Percentiles rank a stretch among this genome's conserved stretches.
Conservation (phyloP, 2,888 invertebrate genomes). For the Habroteleia sp. region DNA sequence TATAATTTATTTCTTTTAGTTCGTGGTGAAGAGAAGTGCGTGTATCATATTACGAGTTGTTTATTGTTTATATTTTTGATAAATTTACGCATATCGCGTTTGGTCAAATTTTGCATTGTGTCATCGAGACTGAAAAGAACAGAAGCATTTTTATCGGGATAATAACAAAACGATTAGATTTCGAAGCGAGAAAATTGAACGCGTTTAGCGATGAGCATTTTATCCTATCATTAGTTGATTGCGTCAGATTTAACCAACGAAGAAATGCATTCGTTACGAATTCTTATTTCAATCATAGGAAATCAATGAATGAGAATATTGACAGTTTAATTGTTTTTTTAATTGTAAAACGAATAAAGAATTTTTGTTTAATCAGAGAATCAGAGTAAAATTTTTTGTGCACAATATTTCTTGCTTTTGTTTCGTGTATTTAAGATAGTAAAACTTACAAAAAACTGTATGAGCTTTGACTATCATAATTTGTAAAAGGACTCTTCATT, state of each 20-base stretch:
- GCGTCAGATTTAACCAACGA: constrained; percentile 31
- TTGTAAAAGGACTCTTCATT: constrained; percentile 18
- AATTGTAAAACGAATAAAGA: not conserved
- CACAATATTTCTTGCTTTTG: too few species aligned
- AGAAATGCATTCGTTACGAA: constrained; percentile 14
- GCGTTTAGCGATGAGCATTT: constrained; percentile 25
- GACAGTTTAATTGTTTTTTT: constrained; percentile 19
- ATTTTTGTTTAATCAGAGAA: too few species aligned
- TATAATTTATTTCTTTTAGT: constrained; percentile 32
- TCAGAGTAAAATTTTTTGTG: too few species aligned
- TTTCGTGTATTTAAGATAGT: too few species aligned
- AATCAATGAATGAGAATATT: constrained; percentile 20
- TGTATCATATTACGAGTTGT: constrained; percentile 32
- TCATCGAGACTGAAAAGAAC: constrained; percentile 1
- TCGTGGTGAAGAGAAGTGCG: not conserved
- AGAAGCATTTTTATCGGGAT: constrained; percentile 15
- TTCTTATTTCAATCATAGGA: constrained; percentile 18
- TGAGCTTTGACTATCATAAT: too few species aligned
- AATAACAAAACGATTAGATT: constrained; percentile 14
- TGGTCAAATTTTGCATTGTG: constrained; percentile 36
- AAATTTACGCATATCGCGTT: constrained; percentile 16
- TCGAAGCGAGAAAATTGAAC: constrained; percentile 23
- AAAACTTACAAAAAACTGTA: too few species aligned
- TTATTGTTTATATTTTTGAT: constrained; percentile 54
- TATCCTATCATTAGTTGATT: constrained; percentile 30